Base-by-base conservation (phyloP, 2,797 vertebrate genomes). In the Anas georgica region DNA sequence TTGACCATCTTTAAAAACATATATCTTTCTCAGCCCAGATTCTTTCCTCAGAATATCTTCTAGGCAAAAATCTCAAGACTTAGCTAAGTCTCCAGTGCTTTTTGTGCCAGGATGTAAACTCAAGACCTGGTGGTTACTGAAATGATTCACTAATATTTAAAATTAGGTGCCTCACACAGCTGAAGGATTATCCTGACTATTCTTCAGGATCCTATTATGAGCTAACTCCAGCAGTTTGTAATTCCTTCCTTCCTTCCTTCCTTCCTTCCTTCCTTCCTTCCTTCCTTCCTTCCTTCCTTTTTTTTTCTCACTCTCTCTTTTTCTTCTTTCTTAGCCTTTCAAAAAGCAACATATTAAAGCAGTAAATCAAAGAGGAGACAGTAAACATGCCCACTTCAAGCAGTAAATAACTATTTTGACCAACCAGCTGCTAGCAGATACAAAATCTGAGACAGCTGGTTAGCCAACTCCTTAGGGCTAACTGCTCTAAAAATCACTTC, bases 361-460 rank as follows among this genome's bases (percentile, higher is more conserved):
- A 76, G 48, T 81, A 93, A 92, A 95, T 88, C 87, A 92, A 76
- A 67, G 16, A 86, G 25, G 67, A 94, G 39, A 86, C 50, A 77
- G 60, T 83, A 74, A 95, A 94, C 58, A 55, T 95, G 45, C 7
- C 45, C 4, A 66, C 11, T 80, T 28, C 21, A 70, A 91, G 69
- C 45, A 81, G 41, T 67, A 96, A 96, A 83, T 93, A 96, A 83
- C 80, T 96, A 88, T 76, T 94, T 96, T 95, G 93, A 96, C 91
- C 31, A 97, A 80, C 82, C 96, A 96, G 83, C 95, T 96, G 89
- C 95, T 97, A 93, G 92, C 88, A 95, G 91, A 82, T 96, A 94
- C 86, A 94, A 97, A 97, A 97, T 95, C 56, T 87, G 76, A 97
- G 95, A 95, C 97, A 98, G 97, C 96, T 97, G 94, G 96, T 97